A percentile compares a stretch with the other conserved stretches of the same genome.
Evolutionary conservation across 2,797 vertebrate genomes (phyloP).

Genomic region (Tragelaphus oryx): DNA sequence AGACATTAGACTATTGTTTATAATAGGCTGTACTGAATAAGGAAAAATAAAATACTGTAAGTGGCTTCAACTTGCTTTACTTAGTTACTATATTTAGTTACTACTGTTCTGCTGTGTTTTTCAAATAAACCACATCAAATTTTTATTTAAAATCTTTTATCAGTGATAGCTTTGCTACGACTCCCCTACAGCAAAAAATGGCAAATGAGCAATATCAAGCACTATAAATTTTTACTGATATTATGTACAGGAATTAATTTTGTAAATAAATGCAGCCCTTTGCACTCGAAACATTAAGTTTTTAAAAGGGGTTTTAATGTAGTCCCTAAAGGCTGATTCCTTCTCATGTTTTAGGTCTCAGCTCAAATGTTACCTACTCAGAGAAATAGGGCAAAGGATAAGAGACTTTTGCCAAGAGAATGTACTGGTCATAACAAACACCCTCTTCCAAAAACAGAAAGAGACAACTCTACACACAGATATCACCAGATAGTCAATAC

Average conservation of each 20-base stretch:
- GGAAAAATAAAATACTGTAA: background rate
- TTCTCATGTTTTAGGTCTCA: background rate
- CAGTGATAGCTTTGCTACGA: background rate
- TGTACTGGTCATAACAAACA: background rate
- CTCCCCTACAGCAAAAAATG: background rate
- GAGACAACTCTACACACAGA: background rate
- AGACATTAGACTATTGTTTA: background rate
- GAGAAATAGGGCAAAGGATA: background rate
- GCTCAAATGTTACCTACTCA: constrained; percentile 3
- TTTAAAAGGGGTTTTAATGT: background rate
- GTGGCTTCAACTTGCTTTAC: background rate
- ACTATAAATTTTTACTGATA: background rate
- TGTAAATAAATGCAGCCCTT: background rate
- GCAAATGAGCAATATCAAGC: background rate
- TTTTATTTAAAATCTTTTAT: background rate
- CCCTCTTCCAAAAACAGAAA: background rate
- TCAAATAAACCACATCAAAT: background rate
- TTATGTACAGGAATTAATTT: background rate
- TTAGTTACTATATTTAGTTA: background rate
- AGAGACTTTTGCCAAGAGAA: background rate
- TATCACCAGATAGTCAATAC: background rate
- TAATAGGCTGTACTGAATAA: background rate
- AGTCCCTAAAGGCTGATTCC: background rate
- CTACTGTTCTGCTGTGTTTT: background rate
- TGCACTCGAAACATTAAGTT: background rate